These are phyloP conservation scores for Xestia ashworthii DNA, from an alignment of 2,888 invertebrate genomes.

Conservation along the genomic window DNA sequence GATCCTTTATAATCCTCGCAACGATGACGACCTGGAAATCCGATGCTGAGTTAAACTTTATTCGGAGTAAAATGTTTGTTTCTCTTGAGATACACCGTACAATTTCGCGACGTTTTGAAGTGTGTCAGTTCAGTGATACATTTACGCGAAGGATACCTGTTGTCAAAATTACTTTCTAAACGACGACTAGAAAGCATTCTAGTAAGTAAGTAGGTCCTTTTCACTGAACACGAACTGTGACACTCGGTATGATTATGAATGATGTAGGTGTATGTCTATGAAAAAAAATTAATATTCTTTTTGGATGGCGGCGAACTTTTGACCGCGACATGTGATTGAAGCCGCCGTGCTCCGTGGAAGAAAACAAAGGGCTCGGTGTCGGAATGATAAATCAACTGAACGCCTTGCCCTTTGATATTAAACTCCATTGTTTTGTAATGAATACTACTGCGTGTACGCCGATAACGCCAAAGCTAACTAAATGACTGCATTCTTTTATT, in stretches of 20 bases:
- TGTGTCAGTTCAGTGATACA: constrained; percentile 13
- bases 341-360: constrained; percentile 70
- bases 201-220: constrained; percentile 29
- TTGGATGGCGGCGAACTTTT: constrained; percentile 72
- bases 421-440: constrained; percentile 80
- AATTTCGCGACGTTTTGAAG: constrained; percentile 10
- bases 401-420: constrained; percentile 82
- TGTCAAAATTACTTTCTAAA: constrained; percentile 25
- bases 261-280: constrained; percentile 57
- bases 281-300: constrained; percentile 72
- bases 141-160: constrained; percentile 7
- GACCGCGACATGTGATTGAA: constrained; percentile 79
- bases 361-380: constrained; percentile 80
- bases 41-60: constrained; percentile 23
- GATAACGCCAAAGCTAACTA: constrained; percentile 55
- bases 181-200: constrained; percentile 23
- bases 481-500: constrained; percentile 54
- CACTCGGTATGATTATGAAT: constrained; percentile 48
- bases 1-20: constrained; percentile 64
- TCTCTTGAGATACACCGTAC: constrained; percentile 4
- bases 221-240: constrained; percentile 22
- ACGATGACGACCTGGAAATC: constrained; percentile 37
- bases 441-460: constrained; percentile 61
- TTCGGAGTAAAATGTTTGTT: neutral
- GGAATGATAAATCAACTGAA: constrained; percentile 83